Conservation (phyloP, 2,113 vertebrate species). For the Protomyctophum bolini region DNA sequence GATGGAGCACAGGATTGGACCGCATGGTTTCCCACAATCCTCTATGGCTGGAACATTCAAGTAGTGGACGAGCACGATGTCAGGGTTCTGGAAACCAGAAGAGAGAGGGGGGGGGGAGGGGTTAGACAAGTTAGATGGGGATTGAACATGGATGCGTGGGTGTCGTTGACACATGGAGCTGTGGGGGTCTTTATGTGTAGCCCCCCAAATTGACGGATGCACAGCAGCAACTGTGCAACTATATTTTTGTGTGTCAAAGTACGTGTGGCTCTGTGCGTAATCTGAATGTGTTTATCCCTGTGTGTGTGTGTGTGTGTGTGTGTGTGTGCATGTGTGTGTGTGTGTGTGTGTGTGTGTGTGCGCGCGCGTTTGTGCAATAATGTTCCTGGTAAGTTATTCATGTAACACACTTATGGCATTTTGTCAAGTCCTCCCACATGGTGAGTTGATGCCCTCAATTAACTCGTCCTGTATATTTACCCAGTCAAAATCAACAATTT, state of each 20-base stretch:
- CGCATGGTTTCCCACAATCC: conserved; percentile 97
- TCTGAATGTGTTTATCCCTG: background rate
- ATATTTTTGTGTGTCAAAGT: conserved; percentile 4
- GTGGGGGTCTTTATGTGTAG: conserved; percentile 23
- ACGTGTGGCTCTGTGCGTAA: background rate
- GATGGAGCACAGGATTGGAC: conserved; percentile 98
- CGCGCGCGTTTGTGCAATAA: conserved; percentile 56
- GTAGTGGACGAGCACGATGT: conserved; percentile 98
- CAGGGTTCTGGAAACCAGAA: conserved; percentile 87
- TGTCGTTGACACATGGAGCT: conserved; percentile 41
- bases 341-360: conserved; percentile 3
- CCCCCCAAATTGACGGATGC: background rate
- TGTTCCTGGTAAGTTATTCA: conserved; percentile 54
- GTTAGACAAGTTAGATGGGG: conserved; percentile 21
- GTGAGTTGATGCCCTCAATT: conserved; percentile 70
- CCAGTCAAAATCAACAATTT: conserved; percentile 67
- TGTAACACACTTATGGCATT: conserved; percentile 70
- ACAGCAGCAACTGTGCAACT: conserved; percentile 17
- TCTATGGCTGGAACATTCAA: conserved; percentile 99
- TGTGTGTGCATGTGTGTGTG: conserved; percentile 30
- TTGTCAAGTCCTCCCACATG: conserved; percentile 67
- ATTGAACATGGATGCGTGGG: conserved; percentile 13
- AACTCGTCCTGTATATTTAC: conserved; percentile 72
- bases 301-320: conserved; percentile 8
- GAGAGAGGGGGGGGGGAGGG: background rate